Base-by-base conservation (phyloP, 1,140 invertebrate genomes). In the Amphibalanus amphitrite region DNA sequence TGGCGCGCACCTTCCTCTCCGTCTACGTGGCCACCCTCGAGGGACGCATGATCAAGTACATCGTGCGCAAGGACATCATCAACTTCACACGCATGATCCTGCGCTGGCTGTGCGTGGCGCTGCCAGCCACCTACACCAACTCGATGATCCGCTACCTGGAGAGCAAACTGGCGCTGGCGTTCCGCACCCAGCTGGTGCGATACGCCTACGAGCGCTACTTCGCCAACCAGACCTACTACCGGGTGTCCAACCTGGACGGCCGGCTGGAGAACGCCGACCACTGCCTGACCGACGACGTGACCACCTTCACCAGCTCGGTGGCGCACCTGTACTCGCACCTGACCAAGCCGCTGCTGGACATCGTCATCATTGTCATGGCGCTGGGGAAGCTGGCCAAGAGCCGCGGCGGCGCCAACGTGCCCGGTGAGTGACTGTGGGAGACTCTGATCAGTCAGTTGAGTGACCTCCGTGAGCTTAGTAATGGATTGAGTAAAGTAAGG, bases 71-170 rank as follows among this genome's bases (percentile, higher is more conserved):
- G 75, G 93, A 98, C 81, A 85, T 95, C 0, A 81, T 80, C 0
- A 87, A 88, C 71, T 99, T 98, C 80, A 82, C 88, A 0, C 78
- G 87, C 0, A 89, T 95, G 77, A 81, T 98, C 69, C 79, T 89
- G 0, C 83, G 95, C 79, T 99, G 95, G 95, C 89, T 98, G 76
- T 85, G 90, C 0, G 92, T 98, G 28, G 95, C 95, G 0, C 82
- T 98, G 13, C 96, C 96, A 0, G 95, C 96, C 0, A 98, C 95
- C 0, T 97, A 98, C 82, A 88, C 98, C 74, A 99, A 99, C 80
- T 97, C 93, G 69, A 89, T 95, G 79, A 98, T 99, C 75, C 85
- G 95, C 71, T 98, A 93, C 80, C 81, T 98, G 73, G 96, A 99
- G 80, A 89, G 89, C 73, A 88, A 93, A 78, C 83, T 98, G 64